Base-by-base conservation (phyloP, 1,140 invertebrate species). In the Phocides pigmalion region DNA sequence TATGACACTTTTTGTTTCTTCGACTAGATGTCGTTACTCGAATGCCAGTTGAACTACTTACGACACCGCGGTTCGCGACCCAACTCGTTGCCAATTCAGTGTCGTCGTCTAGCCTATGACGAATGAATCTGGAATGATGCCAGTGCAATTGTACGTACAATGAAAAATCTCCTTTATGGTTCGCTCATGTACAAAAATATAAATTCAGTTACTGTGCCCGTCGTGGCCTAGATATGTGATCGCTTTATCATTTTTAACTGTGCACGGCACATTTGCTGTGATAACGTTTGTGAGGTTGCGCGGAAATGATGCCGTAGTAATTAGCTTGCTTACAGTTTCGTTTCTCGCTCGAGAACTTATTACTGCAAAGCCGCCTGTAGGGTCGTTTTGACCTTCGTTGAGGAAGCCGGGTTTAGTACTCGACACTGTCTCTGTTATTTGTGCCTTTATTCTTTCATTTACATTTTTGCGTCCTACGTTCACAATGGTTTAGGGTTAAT, bases 101-200 rank as follows among this genome's bases (percentile, higher is more conserved):
- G 20, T 20, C 37, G 47, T 51, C 61, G 62, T 54, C 62, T 66
- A 47, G 47, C 47, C 66, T 63, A 72, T 70, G 72, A 79, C 50
- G 68, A 70, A 82, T 71, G 62, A 62, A 70, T 54, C 54, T 82
- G 75, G 80, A 78, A 63, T 58, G 44, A 32, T 35, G 80, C 77
- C 80, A 82, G 71, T 74, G 62, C 68, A 72, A 65, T 81, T 73
- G 68, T 70, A 64, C 47, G 58, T 66, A 72, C 72, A 74, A 79
- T 76, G 74, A 79, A 73, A 79, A 74, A 70, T 76, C 44, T 66
- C 65, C 54, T 69, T 74, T 68, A 74, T 64, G 39, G 62, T 66
- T 28, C 54, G 12, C 41, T 62, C 50, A 46, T 63, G 61, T 56
- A 67, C 50, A 50, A 35, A 56, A 50, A 66, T 72, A 70, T 72